Evolutionary conservation across 2,797 vertebrate species (phyloP).

Genomic region (Diplodus sargus): DNA sequence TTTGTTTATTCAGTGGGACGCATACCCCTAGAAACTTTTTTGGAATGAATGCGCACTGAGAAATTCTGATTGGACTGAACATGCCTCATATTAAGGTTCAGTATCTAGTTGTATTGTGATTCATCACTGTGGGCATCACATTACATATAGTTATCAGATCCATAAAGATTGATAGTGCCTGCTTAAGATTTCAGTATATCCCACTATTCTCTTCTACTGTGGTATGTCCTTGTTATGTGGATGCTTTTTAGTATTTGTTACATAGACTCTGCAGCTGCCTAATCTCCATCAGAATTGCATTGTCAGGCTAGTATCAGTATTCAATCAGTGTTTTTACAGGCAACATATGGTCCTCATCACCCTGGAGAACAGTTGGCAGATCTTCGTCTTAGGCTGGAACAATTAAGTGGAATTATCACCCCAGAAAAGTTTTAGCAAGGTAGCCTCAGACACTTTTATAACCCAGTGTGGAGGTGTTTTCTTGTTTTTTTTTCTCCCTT

Average conservation of each 20-base stretch:
- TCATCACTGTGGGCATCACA: neutral
- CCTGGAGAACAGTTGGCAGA: conserved; percentile 36
- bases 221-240: conserved; percentile 1
- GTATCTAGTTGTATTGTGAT: too few species aligned
- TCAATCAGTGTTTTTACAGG: conserved; percentile 14
- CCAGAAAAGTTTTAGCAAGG: conserved; percentile 28
- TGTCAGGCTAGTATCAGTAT: conserved; percentile 35
- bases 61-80: too few species aligned
- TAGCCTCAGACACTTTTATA: neutral
- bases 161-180: neutral
- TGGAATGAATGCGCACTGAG: too few species aligned
- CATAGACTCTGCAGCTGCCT: conserved; percentile 37
- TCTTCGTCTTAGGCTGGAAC: conserved; percentile 21
- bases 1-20: too few species aligned
- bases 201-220: neutral
- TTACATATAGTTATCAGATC: neutral
- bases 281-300: conserved; percentile 33
- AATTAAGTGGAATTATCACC: conserved; percentile 46
- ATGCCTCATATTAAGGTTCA: too few species aligned
- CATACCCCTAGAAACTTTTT: too few species aligned
- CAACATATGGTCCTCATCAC: conserved; percentile 52
- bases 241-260: conserved; percentile 16
- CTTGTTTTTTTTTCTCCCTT: too few species aligned
- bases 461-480: neutral
- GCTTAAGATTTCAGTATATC: neutral